A percentile compares a stretch with the other conserved stretches of the same genome.
phyloP scores from a whole-genome alignment of 2,888 invertebrate species.

The Hydroisotoma schaefferi region DNA sequence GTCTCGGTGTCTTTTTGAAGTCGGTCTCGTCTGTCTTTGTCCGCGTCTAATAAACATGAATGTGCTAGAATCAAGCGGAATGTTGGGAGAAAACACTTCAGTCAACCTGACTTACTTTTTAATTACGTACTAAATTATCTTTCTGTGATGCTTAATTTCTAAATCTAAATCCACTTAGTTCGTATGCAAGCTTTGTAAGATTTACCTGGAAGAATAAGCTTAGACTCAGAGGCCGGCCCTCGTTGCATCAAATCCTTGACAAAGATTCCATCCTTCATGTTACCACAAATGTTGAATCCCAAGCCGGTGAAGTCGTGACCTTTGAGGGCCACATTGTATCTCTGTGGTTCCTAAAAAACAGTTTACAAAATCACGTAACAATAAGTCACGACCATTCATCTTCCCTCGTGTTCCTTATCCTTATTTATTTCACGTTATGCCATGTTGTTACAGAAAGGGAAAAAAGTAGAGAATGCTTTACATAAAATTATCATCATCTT shows the following conservation, averaged over 20 bases:
- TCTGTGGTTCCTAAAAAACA: conserved; percentile 57
- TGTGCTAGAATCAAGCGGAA: too few relatives aligned
- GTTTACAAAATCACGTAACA: neutral
- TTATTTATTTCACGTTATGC: neutral
- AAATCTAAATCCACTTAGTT: too few relatives aligned
- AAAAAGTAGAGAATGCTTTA: neutral
- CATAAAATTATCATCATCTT: neutral
- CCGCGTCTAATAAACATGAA: too few relatives aligned
- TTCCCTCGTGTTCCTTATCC: too few relatives aligned
- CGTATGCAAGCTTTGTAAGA: too few relatives aligned
- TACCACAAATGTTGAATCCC: conserved; percentile 83
- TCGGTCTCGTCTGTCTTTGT: too few relatives aligned
- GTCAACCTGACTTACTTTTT: too few relatives aligned
- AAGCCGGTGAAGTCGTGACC: conserved; percentile 85
- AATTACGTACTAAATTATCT: conserved; percentile 33
- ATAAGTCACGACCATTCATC: conserved; percentile 1
- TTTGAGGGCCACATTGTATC: conserved; percentile 68
- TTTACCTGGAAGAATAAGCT: conserved; percentile 72
- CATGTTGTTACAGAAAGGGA: too few relatives aligned
- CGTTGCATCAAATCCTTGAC: conserved; percentile 80
- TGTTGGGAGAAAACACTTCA: too few relatives aligned
- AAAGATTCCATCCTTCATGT: conserved; percentile 83
- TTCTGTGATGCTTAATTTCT: too few relatives aligned
- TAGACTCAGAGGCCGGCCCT: conserved; percentile 83
- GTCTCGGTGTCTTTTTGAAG: too few relatives aligned